phyloP scores from a whole-genome alignment of 2,113 vertebrate species.

The Prolemur simus region DNA sequence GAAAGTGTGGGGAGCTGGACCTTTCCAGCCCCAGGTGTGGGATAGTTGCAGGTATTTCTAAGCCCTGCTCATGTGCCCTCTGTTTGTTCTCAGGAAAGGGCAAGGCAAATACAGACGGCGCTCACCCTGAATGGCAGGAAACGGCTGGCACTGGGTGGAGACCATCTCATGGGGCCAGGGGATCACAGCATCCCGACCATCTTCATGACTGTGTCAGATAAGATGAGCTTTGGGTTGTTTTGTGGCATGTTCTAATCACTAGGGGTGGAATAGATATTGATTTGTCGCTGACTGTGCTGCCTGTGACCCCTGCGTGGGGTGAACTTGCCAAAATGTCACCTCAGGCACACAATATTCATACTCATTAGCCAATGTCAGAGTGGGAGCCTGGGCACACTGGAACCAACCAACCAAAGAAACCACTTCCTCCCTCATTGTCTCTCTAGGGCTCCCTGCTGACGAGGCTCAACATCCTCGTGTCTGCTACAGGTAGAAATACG shows the following conservation, averaged over 20 bases:
- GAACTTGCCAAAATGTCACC: background rate
- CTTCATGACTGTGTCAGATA: background rate
- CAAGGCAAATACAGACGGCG: background rate
- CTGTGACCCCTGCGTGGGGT: background rate
- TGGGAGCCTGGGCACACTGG: background rate
- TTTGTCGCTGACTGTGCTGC: background rate
- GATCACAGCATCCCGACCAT: background rate
- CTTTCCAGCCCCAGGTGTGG: no score
- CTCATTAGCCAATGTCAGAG: background rate
- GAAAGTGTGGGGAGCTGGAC: background rate
- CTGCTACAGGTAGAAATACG: background rate
- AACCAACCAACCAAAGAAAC: background rate
- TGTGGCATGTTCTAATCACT: background rate
- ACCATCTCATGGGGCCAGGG: background rate
- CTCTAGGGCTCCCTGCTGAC: background rate
- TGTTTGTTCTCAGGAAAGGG: background rate
- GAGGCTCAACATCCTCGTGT: background rate
- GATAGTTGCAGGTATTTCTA: background rate
- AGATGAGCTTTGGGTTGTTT: fast-evolving
- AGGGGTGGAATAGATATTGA: background rate
- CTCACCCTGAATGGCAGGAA: background rate
- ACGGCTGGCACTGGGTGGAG: background rate
- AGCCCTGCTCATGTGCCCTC: background rate
- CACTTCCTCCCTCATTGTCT: background rate
- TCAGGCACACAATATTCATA: background rate